A percentile compares a stretch with the other conserved stretches of the same genome.
Evolutionary conservation across 2,888 invertebrate species (phyloP).

Genomic region (Pyrgus malvae): DNA sequence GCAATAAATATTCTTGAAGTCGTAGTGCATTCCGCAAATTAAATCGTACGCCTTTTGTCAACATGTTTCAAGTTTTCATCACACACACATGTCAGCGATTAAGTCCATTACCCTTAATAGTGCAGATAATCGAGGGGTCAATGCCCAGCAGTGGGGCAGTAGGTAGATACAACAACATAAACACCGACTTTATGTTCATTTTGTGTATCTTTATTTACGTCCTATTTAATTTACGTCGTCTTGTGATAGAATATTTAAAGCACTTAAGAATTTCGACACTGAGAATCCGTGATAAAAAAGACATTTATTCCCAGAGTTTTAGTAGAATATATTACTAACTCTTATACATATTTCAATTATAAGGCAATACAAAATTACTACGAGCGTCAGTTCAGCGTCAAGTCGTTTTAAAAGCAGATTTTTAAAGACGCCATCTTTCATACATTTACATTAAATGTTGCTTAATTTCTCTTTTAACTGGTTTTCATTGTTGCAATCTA

Average conservation of each 20-base stretch:
- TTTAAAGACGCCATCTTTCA: slow-evolving; percentile 16
- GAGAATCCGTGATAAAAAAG: no score
- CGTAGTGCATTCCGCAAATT: neutral
- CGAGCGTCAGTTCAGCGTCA: slow-evolving; percentile 7
- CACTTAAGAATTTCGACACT: no score
- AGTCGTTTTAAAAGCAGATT: slow-evolving; percentile 12
- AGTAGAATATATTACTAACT: no score
- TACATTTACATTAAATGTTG: slow-evolving; percentile 8
- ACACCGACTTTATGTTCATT: neutral
- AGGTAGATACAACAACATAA: slow-evolving; percentile 11
- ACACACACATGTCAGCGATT: slow-evolving; percentile 23
- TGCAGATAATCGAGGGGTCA: slow-evolving; percentile 30
- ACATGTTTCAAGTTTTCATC: slow-evolving; percentile 8
- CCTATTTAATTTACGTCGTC: neutral
- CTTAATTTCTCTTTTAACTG: neutral
- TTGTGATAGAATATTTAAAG: neutral
- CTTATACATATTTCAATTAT: no score
- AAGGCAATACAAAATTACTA: slow-evolving; percentile 7
- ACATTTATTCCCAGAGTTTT: no score
- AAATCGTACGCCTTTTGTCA: neutral
- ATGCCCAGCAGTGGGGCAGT: slow-evolving; percentile 26
- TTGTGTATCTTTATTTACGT: neutral
- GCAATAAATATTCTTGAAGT: neutral
- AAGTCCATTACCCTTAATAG: slow-evolving; percentile 32
- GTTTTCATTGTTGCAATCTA: slow-evolving; percentile 9